Evolutionary conservation across 2,888 invertebrate species (phyloP).

Genomic region (Aphrophora alni): DNA sequence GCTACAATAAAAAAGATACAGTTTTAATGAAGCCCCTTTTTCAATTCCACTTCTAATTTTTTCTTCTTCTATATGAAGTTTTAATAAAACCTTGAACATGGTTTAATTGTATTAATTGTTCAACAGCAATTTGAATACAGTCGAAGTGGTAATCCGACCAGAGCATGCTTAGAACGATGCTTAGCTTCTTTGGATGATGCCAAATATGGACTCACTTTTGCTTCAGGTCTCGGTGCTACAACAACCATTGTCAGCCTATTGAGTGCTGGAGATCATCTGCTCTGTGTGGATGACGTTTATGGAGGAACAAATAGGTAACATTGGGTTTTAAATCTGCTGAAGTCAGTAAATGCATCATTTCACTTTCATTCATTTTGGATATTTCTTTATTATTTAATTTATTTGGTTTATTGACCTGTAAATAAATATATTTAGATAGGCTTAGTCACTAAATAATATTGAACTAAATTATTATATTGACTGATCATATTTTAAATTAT

Average conservation of each 20-base stretch:
- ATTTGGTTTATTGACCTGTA: too few relatives aligned
- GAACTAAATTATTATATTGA: too few relatives aligned
- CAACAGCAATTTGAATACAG: slow-evolving; percentile 82
- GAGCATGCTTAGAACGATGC: slow-evolving; percentile 86
- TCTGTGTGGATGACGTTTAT: slow-evolving; percentile 92
- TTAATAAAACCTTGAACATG: background rate
- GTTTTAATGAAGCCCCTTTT: too few relatives aligned
- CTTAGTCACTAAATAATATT: too few relatives aligned
- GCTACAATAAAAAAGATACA: too few relatives aligned
- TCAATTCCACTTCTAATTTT: too few relatives aligned
- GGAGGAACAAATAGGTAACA: slow-evolving; percentile 84
- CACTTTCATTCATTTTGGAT: too few relatives aligned
- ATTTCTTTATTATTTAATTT: too few relatives aligned
- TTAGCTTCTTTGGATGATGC: slow-evolving; percentile 90
- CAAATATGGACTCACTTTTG: slow-evolving; percentile 80
- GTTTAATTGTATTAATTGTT: background rate
- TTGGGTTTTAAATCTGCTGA: background rate
- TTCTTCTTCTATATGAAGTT: too few relatives aligned
- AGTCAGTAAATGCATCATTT: too few relatives aligned
- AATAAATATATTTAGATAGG: too few relatives aligned
- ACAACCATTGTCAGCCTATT: slow-evolving; percentile 78
- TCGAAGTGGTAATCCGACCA: slow-evolving; percentile 92
- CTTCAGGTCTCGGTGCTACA: slow-evolving; percentile 91
- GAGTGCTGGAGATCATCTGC: slow-evolving; percentile 84
- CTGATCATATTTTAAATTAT: too few relatives aligned